Base-by-base conservation (phyloP, 2,113 vertebrate genomes). In the Embiotoca jacksoni region DNA sequence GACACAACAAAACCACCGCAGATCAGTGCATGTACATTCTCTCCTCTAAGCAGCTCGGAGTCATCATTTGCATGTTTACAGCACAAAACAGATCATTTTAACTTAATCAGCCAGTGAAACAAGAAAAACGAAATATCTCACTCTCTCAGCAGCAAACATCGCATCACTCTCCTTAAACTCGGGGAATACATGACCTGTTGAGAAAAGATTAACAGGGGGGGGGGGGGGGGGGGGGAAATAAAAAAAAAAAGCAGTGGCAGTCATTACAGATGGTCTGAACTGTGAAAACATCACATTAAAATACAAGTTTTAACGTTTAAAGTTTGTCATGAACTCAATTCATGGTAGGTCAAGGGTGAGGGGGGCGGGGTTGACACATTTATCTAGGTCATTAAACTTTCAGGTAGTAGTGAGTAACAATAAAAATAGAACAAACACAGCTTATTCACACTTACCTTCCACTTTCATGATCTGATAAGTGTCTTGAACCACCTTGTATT, bases 401-500 rank as follows among this genome's bases (percentile, higher is more conserved):
- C 13, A 47, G 3, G 62, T 14, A 5, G n/a, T 2, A 13, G 31
- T 3, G 6, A 53, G 31, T 15, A 2, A n/a, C 3, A 36, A 11
- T 3, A 33, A n/a, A 33, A 62, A 46, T 6, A 4, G 2, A 60
- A 3, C 30, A 23, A 56, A 35, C n/a, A 36, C 0, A 4, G 2
- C 2, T 8, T 10, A 8, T 8, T 2, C 1, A 15, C 57, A 31
- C 95, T 94, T 87, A 99, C 98, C 98, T 94, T 99, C 98, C 50
- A 99, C 97, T 91, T 99, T 99, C 97, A 99, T 97, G 79, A 99
- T 99, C 91, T 99, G 98, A 59, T 99, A 99, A 3, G 98, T 99
- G 88, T 99, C 98, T 93, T 99, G 98, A 41, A 99, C 96, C 92
- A 99, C 98, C 86, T 99, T 99, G 93, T 99, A 99, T 90, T 98